Evolutionary conservation across 1,140 invertebrate genomes (phyloP), one percentile per base, ranked within the genome.

Genomic region (Drosophila setifemur): DNA sequence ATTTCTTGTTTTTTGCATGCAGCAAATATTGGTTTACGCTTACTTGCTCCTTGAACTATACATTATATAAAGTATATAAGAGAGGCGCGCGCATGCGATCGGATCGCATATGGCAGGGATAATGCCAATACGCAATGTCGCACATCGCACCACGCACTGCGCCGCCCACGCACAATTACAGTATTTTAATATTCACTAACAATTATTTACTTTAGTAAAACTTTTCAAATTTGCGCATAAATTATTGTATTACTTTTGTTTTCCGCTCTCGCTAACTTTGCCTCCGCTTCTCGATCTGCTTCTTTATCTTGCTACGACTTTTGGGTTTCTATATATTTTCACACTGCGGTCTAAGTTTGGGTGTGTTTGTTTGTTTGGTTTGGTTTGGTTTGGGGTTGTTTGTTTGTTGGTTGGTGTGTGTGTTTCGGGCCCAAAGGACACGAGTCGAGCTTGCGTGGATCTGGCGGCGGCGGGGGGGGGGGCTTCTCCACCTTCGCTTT

Each of bases 181-280:
- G 55, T 73, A 71, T 79, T 55, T 48, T 16, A 83, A 81, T 81
- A 86, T 86, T 86, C 81, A 86, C 81, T 86, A 86, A 86, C 81
- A 86, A 86, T 81, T 86, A 86, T 86, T 86, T 86, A 86, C 81
- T 86, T 86, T 76, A 86, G 81, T 86, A 86, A 86, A 86, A 86
- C 72, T 35, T 86, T 85, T 86, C 63, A 79, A 86, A 81, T 86
- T 86, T 86, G 81, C 81, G 81, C 81, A 86, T 85, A 79, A 81
- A 81, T 85, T 85, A 85, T 85, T 85, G 79, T 83, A 79, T 85
- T 85, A 57, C 67, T 77, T 55, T 67, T 50, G 48, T 50, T 45
- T 61, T 31, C 18, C 42, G 12, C 50, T 48, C 39, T n/a, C n/a
- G 25, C 37, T 48, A 31, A 19, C 25, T 49, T 26, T 9, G n/a